These are phyloP conservation scores for Macrophya annulata DNA, from an alignment of 2,888 invertebrate genomes.

Conservation along the genomic window DNA sequence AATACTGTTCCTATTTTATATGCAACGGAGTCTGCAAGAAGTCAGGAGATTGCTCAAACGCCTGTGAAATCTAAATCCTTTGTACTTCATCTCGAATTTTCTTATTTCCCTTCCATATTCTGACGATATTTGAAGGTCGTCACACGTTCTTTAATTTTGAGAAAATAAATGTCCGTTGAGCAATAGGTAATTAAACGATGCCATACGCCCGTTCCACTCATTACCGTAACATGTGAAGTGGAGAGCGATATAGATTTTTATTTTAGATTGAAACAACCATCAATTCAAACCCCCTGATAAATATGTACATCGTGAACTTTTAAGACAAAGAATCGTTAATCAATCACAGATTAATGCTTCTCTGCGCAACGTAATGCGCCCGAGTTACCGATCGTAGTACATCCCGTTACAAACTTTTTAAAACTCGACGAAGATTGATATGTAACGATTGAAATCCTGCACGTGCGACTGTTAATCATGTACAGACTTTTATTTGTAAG, in stretches of 20 bases:
- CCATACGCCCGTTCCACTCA: not conserved
- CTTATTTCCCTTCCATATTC: not conserved
- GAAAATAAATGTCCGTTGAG: not conserved
- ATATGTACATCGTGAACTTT: conserved; percentile 68
- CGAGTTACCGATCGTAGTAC: conserved; percentile 39
- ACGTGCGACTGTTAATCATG: conserved; percentile 30
- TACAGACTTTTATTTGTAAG: conserved; percentile 23
- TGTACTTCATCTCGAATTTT: conserved; percentile 68
- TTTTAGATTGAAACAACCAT: conserved; percentile 26
- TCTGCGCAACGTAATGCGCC: conserved; percentile 40
- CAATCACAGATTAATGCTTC: conserved; percentile 72
- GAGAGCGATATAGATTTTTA: conserved; percentile 17
- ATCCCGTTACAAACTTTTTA: conserved; percentile 20
- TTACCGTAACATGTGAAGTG: not conserved
- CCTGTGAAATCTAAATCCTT: conserved; percentile 74
- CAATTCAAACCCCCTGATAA: conserved; percentile 62
- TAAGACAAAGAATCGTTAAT: conserved; percentile 71
- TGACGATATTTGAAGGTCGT: not conserved
- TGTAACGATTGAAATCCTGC: conserved; percentile 7
- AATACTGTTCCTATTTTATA: conserved; percentile 63
- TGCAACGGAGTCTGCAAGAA: conserved; percentile 68
- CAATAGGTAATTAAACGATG: conserved; percentile 16
- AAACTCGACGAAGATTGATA: conserved; percentile 50
- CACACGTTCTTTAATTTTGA: not conserved
- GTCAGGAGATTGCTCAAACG: conserved; percentile 73